Conservation (phyloP, 2,797 vertebrate genomes). For the Gorsachius magnificus region DNA sequence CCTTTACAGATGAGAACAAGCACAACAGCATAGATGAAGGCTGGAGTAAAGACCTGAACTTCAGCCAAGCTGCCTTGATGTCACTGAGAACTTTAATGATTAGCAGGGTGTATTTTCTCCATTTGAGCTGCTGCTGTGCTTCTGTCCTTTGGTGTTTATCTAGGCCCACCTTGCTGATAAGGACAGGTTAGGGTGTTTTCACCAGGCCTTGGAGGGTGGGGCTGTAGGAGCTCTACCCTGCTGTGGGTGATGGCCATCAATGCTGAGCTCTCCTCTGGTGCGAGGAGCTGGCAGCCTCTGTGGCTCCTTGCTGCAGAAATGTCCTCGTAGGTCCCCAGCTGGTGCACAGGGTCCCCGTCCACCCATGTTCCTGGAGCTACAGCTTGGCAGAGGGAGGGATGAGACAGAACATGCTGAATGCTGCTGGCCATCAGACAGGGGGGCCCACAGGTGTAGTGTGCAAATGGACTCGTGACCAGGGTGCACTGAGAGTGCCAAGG, state of each 20-base stretch:
- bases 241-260: rapidly evolving
- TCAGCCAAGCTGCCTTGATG: not conserved
- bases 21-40: not conserved
- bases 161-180: not conserved
- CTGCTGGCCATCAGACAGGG: not conserved
- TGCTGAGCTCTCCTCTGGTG: rapidly evolving
- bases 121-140: not conserved
- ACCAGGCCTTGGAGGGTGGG: not conserved
- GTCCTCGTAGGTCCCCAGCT: not conserved
- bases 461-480: not conserved
- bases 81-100: not conserved
- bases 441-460: not conserved
- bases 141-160: not conserved
- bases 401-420: not conserved
- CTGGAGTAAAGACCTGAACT: not conserved
- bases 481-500: not conserved
- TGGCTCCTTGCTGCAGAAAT: not conserved
- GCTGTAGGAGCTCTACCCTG: not conserved
- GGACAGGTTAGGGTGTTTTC: not conserved
- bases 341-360: not conserved
- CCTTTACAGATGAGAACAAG: not conserved
- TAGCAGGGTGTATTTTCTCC: not conserved
- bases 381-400: not conserved
- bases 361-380: not conserved
- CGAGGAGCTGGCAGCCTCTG: rapidly evolving